phyloP scores from a whole-genome alignment of 2,888 invertebrate genomes.

The Belgica antarctica region DNA sequence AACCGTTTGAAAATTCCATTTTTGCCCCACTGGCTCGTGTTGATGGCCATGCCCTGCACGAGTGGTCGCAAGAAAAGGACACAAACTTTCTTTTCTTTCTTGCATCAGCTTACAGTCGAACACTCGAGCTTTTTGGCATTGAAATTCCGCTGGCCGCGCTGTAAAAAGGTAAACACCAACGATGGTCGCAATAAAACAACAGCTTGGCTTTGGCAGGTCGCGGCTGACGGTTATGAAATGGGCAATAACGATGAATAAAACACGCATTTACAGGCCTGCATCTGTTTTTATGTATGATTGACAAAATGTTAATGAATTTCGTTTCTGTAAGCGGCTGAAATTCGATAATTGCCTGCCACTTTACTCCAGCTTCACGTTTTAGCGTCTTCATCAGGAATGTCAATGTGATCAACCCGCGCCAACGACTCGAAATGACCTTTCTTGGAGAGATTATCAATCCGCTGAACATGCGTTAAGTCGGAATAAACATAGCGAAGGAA shows the following conservation, averaged over 20 bases:
- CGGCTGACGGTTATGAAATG: background rate
- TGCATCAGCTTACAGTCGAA: background rate
- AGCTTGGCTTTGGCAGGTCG: background rate
- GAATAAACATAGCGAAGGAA: background rate
- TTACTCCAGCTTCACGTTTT: background rate
- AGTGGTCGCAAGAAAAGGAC: background rate
- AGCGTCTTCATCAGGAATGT: background rate
- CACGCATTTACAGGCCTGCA: background rate
- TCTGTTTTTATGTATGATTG: background rate
- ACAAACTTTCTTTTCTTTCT: constrained; percentile 12
- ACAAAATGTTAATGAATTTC: too few relatives aligned
- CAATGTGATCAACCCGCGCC: background rate
- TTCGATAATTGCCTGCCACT: background rate
- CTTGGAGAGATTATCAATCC: background rate
- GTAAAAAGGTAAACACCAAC: constrained; percentile 1
- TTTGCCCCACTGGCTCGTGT: too few relatives aligned
- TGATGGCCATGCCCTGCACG: background rate
- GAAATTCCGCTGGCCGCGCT: background rate
- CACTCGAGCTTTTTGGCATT: constrained; percentile 13
- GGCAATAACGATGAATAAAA: background rate
- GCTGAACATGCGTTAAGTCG: background rate
- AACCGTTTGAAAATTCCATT: too few relatives aligned
- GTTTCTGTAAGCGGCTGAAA: too few relatives aligned
- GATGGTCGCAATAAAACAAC: background rate
- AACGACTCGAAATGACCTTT: background rate